Conservation (phyloP, 2,888 invertebrate genomes). For the Lissocephala sabroskyi region DNA sequence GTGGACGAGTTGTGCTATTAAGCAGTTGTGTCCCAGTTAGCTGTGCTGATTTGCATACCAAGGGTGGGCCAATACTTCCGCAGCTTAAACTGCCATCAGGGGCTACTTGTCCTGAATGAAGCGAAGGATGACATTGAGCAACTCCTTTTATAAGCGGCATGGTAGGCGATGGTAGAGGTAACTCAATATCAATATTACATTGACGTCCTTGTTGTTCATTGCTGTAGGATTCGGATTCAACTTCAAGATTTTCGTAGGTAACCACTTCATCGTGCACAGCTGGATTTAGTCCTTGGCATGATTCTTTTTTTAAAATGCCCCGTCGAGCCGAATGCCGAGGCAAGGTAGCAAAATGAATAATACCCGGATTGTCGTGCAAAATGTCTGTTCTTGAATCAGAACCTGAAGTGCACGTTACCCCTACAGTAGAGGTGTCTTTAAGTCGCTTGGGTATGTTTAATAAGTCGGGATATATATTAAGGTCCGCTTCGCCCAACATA, state of each 20-base stretch:
- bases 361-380: slow-evolving; percentile 49
- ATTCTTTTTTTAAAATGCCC: slow-evolving; percentile 72
- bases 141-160: slow-evolving; percentile 54
- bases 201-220: slow-evolving; percentile 41
- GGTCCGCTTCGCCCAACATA: slow-evolving; percentile 75
- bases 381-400: slow-evolving; percentile 32
- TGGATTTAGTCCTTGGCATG: too few species aligned
- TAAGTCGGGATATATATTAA: slow-evolving; percentile 86
- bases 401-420: slow-evolving; percentile 11
- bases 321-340: slow-evolving; percentile 72
- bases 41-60: slow-evolving; percentile 61
- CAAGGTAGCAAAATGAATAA: slow-evolving; percentile 71
- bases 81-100: slow-evolving; percentile 54
- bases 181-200: slow-evolving; percentile 37
- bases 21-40: slow-evolving; percentile 56
- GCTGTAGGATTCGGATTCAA: slow-evolving; percentile 65
- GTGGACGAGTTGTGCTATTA: too few species aligned
- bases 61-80: slow-evolving; percentile 46
- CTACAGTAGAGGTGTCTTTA: slow-evolving; percentile 54
- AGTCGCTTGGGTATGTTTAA: slow-evolving; percentile 80
- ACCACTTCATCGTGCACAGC: slow-evolving; percentile 72
- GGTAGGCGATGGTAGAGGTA: slow-evolving; percentile 65
- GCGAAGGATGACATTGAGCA: slow-evolving; percentile 60
- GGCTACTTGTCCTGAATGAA: slow-evolving; percentile 31
- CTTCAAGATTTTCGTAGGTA: slow-evolving; percentile 70